Evolutionary conservation across 2,113 vertebrate species (phyloP).

Genomic region (Tragelaphus scriptus): DNA sequence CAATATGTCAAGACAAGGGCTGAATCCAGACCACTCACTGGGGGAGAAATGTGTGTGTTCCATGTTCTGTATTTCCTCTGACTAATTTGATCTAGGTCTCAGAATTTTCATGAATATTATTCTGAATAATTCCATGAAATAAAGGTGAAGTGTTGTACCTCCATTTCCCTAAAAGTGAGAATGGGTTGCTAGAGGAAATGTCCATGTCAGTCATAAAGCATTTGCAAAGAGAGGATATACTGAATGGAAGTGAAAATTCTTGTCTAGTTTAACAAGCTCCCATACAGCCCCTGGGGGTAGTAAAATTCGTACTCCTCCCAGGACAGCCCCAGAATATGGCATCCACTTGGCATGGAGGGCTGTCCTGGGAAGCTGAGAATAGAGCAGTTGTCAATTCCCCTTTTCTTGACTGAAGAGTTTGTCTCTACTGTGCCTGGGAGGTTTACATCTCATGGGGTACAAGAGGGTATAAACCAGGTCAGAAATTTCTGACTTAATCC

Average conservation of each 20-base stretch:
- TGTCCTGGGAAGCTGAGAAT: neutral
- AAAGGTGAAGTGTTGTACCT: conserved; percentile 37
- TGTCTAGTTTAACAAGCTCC: neutral
- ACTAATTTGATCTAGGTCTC: neutral
- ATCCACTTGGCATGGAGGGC: neutral
- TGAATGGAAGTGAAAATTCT: conserved; percentile 29
- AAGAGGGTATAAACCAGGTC: neutral
- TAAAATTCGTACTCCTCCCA: neutral
- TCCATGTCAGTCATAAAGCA: conserved; percentile 19
- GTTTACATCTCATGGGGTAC: neutral
- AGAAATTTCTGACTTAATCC: neutral
- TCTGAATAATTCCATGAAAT: neutral
- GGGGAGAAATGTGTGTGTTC: neutral
- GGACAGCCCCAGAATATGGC: neutral
- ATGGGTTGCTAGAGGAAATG: conserved; percentile 23
- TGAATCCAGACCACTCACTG: neutral
- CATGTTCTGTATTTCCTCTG: neutral
- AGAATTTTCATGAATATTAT: neutral
- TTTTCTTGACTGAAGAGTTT: neutral
- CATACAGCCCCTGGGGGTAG: neutral
- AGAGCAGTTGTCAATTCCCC: accelerated
- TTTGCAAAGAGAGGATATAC: neutral
- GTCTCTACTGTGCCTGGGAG: neutral
- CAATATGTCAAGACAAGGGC: neutral
- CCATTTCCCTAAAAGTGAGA: conserved; percentile 24